Evolutionary conservation across 2,888 invertebrate species (phyloP).

Genomic region (Trimorus sp.): DNA sequence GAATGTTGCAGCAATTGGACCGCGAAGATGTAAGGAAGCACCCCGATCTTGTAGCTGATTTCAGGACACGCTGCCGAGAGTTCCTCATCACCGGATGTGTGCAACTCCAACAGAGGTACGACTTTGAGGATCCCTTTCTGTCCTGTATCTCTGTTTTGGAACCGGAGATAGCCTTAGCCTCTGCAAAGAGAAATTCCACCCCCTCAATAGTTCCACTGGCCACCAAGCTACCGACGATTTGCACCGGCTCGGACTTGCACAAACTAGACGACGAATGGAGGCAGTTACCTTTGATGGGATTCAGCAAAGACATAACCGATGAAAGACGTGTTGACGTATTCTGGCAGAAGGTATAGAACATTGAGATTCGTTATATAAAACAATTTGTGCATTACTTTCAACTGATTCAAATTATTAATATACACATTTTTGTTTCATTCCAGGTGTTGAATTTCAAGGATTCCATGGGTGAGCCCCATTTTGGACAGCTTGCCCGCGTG

Average conservation of each 20-base stretch:
- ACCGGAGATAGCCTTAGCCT: constrained; percentile 46
- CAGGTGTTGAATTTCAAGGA: constrained; percentile 24
- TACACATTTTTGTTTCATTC: constrained; percentile 13
- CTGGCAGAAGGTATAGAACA: no score
- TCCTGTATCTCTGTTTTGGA: constrained; percentile 42
- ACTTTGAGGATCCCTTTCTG: constrained; percentile 64
- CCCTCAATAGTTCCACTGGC: constrained; percentile 31
- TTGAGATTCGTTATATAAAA: no score
- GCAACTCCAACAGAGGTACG: constrained; percentile 58
- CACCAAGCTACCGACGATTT: constrained; percentile 21
- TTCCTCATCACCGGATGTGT: constrained; percentile 38
- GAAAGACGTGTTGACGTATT: constrained; percentile 11
- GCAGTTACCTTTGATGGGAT: constrained; percentile 50
- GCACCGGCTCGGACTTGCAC: constrained; percentile 30
- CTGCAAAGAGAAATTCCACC: constrained; percentile 7
- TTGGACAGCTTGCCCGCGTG: no score
- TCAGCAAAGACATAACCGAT: constrained; percentile 56
- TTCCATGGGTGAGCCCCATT: constrained; percentile 26
- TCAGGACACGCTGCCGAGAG: constrained; percentile 46
- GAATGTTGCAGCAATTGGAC: constrained; percentile 46
- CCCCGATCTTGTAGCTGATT: constrained; percentile 30
- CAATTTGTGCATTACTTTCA: no score
- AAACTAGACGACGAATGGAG: constrained; percentile 66
- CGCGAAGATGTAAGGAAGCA: constrained; percentile 7
- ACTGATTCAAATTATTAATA: no score